These are phyloP conservation scores for Platyrinchus mystaceus DNA, from an alignment of 2,797 vertebrate genomes.

Conservation along the genomic window DNA sequence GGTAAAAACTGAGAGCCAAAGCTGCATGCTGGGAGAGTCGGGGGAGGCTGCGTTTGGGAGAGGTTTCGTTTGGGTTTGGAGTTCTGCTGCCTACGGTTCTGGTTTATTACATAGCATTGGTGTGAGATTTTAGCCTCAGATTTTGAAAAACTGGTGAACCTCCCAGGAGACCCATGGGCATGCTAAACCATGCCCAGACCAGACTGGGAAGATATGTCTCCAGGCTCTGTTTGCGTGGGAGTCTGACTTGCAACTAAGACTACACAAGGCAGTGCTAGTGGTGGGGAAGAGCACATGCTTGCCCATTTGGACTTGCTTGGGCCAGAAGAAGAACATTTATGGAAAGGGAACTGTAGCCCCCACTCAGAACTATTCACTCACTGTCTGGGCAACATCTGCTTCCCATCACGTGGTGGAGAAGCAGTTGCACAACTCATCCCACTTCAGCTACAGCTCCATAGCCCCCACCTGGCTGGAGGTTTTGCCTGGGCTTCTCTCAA, in stretches of 20 bases:
- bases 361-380: background rate
- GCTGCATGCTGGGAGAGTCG: rapidly evolving
- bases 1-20: background rate
- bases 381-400: background rate
- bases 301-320: background rate
- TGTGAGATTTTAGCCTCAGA: background rate
- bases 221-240: background rate
- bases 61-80: background rate
- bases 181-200: background rate
- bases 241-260: background rate
- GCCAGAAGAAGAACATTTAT: background rate
- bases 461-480: background rate
- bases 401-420: background rate
- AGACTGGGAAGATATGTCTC: background rate
- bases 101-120: background rate
- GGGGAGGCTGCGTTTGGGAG: background rate
- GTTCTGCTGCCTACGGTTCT: background rate
- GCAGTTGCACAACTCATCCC: background rate
- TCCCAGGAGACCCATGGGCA: background rate
- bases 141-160: background rate
- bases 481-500: background rate
- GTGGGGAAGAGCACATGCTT: background rate
- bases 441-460: background rate
- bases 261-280: background rate
- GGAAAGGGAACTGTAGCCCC: background rate